Base-by-base conservation (phyloP, 2,888 invertebrate species). In the Pyrocoelia pectoralis region DNA sequence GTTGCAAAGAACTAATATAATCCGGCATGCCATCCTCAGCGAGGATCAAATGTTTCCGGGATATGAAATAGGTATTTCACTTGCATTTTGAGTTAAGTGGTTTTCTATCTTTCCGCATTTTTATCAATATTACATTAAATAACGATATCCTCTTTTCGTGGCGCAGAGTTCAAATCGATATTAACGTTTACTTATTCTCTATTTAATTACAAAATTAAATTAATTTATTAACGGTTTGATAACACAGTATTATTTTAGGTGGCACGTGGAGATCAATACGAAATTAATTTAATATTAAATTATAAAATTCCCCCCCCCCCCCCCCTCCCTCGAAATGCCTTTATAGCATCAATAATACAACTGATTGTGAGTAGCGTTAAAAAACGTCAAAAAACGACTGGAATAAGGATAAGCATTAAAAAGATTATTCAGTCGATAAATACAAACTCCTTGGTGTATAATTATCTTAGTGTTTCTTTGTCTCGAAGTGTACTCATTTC, bases 71-170 rank as follows among this genome's bases (percentile, higher is more conserved):
- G 67, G 63, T 68, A 68, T 68, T 68, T 68, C 56, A 66, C 64
- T 65, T 68, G 68, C 66, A 68, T 67, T 71, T 71, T 69, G 68
- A 68, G 72, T 70, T 76, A 76, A 76, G 74, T 75, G 74, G 73
- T 75, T 75, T 76, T 72, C 74, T 73, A 76, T 76, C 73, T 70
- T 66, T 62, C 64, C 61, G 64, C 70, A 56, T 71, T 75, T 74
- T 73, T 73, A 74, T 76, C 74, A 74, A 70, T 73, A 73, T 73
- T 74, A 71, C 70, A 72, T 63, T 64, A 55, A 28, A 50, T 56
- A 61, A 61, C 51, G 19, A 41, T 57, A 58, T 33, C 33, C 33
- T 33, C 6, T 29, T 46, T 46, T 43, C 15, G 14, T 43, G 8
- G 15, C n/a, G n/a, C 33, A n/a, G n/a, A 3, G 2, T n/a, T 33